Conservation (phyloP, 2,113 vertebrate species). For the Eudorcas thomsonii region DNA sequence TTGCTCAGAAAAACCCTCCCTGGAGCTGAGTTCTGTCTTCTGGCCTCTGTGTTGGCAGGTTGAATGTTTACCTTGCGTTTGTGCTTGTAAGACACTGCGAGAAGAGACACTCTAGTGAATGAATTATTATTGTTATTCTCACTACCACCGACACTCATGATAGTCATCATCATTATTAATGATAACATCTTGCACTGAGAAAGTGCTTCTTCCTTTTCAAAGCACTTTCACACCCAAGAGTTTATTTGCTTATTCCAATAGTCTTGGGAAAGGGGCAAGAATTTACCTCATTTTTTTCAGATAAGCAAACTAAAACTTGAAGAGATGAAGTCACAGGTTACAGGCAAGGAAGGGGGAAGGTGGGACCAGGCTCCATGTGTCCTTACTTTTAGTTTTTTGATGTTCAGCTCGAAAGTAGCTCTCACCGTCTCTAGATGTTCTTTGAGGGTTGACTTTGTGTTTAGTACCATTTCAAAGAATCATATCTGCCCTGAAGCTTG, state of each 20-base stretch:
- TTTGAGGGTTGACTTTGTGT: background rate
- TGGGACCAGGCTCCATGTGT: rapidly evolving
- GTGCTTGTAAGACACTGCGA: background rate
- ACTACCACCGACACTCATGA: rapidly evolving
- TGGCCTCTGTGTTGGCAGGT: rapidly evolving
- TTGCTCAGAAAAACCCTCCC: background rate
- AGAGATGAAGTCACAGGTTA: background rate
- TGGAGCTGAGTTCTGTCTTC: background rate
- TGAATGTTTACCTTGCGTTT: background rate
- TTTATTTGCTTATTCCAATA: background rate
- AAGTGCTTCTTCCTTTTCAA: background rate
- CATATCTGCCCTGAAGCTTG: background rate
- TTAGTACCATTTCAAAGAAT: background rate
- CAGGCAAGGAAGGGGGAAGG: no score
- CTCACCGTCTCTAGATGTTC: background rate
- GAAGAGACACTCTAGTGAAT: background rate
- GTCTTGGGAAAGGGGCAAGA: background rate
- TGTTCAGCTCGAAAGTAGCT: rapidly evolving
- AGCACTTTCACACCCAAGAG: background rate
- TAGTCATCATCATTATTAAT: rapidly evolving
- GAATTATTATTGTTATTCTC: background rate
- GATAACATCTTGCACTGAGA: background rate
- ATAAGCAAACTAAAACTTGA: no score
- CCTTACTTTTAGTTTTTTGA: rapidly evolving
- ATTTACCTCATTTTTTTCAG: background rate